Base-by-base conservation (phyloP, 2,888 invertebrate genomes). In the Coleophora deauratella region DNA sequence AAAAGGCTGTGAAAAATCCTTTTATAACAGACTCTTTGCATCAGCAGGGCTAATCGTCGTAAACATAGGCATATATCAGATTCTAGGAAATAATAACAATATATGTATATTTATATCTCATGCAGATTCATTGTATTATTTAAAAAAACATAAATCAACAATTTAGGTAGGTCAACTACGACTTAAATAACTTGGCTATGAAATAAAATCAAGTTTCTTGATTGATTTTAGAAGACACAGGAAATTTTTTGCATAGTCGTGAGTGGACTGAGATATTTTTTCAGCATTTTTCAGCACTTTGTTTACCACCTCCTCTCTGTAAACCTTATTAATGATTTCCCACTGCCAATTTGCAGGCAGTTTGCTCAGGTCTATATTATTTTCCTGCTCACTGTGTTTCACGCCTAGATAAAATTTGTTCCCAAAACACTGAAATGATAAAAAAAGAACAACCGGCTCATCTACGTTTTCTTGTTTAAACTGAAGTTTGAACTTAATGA, bases 301-400 rank as follows among this genome's bases (percentile, higher is more conserved):
- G 1, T 38, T 31, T 1, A 61, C 59, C 28, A 78, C 60, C 15
- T 73, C 64, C 13, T 70, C 65, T 45, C 52, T 60, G 47, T 62
- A 78, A 27, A 68, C 58, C 49, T 73, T 72, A 30, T 73, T 72
- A n/a, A 82, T 50, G 42, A 82, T 65, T 55, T 81, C 75, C 82
- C 84, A 82, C 56, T 85, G 82, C 84, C 82, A 84, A 47, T 68
- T 67, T 2, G 76, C 61, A 15, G 71, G 59, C 50, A 82, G 54
- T 45, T 61, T 61, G 14, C 45, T 47, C 31, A 80, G 49, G 47
- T 72, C 59, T 27, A 82, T 54, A 3, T 56, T 47, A 3, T 57
- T 49, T 32, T 51, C 54, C 9, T 61, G 56, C 27, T 59, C 55
- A 8, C 43, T 45, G 40, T 77, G 71, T 54, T 51, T 69, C 31